A percentile compares a stretch with the other conserved stretches of the same genome.
These are phyloP conservation scores for Hippocampus zosterae DNA, from an alignment of 2,113 vertebrate genomes.

Conservation along the genomic window DNA sequence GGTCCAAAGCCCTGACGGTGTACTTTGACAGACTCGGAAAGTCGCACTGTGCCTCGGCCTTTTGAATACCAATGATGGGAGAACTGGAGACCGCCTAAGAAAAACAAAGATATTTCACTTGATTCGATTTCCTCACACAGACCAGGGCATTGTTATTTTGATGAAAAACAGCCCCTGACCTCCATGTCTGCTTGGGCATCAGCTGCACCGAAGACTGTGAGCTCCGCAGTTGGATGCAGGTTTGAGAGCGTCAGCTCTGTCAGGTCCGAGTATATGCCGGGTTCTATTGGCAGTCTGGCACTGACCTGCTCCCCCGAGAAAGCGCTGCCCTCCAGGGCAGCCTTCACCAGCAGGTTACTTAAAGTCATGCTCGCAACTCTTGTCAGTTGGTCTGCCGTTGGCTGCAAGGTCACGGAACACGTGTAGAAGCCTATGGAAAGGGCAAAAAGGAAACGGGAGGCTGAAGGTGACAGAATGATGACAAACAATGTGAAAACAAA, in stretches of 20 bases:
- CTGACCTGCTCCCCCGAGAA: slow-evolving; percentile 65
- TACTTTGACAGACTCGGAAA: slow-evolving; percentile 80
- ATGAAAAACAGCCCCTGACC: slow-evolving; percentile 60
- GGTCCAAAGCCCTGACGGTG: slow-evolving; percentile 71
- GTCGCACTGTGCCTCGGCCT: slow-evolving; percentile 74
- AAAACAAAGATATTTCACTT: background rate
- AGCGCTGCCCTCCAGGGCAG: slow-evolving; percentile 59
- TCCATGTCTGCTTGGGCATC: slow-evolving; percentile 78
- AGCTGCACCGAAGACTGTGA: slow-evolving; percentile 80
- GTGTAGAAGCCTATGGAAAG: slow-evolving; percentile 79
- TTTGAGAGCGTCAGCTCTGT: slow-evolving; percentile 82
- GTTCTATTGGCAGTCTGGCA: slow-evolving; percentile 75
- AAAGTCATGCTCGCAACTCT: slow-evolving; percentile 75
- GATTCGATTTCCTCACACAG: background rate
- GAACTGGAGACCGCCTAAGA: slow-evolving; percentile 79
- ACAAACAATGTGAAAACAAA: background rate
- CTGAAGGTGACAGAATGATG: background rate
- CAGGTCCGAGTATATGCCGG: slow-evolving; percentile 82
- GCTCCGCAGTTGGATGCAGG: slow-evolving; percentile 72
- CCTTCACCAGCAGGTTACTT: slow-evolving; percentile 72
- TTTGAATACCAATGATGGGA: slow-evolving; percentile 67
- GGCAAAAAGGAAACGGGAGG: background rate
- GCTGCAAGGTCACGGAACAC: slow-evolving; percentile 77
- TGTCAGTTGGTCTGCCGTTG: slow-evolving; percentile 78
- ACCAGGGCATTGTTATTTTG: background rate